These are phyloP conservation scores for Coccyzus lansbergi DNA, from an alignment of 2,797 vertebrate genomes.

Conservation along the genomic window DNA sequence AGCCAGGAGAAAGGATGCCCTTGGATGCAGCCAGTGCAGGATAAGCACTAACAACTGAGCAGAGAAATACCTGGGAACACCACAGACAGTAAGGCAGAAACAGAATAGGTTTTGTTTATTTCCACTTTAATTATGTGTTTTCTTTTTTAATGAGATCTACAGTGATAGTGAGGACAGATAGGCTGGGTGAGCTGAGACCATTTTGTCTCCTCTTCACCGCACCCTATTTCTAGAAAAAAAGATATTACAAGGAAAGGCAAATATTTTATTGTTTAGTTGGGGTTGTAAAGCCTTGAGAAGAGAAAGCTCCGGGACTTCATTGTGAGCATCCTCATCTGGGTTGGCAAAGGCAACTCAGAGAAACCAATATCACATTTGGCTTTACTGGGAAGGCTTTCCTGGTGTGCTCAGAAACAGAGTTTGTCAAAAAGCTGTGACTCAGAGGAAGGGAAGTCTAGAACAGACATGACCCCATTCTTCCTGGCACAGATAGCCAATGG, in stretches of 20 bases:
- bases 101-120: neutral
- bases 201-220: neutral
- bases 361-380: neutral
- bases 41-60: neutral
- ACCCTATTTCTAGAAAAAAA: neutral
- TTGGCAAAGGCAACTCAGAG: neutral
- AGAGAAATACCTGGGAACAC: neutral
- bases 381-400: neutral
- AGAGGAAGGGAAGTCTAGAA: neutral
- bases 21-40: neutral
- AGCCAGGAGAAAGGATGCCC: neutral
- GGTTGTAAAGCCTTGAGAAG: too few relatives aligned
- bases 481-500: neutral
- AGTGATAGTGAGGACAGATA: neutral
- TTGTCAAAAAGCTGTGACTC: neutral
- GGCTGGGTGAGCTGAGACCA: neutral
- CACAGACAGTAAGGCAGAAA: neutral
- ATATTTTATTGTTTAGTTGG: neutral
- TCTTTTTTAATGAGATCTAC: neutral
- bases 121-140: neutral
- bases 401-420: neutral
- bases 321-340: accelerated
- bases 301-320: neutral
- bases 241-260: neutral
- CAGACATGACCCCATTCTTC: neutral